Conservation (phyloP, 1,140 invertebrate genomes). For the Drosophila eugracilis region DNA sequence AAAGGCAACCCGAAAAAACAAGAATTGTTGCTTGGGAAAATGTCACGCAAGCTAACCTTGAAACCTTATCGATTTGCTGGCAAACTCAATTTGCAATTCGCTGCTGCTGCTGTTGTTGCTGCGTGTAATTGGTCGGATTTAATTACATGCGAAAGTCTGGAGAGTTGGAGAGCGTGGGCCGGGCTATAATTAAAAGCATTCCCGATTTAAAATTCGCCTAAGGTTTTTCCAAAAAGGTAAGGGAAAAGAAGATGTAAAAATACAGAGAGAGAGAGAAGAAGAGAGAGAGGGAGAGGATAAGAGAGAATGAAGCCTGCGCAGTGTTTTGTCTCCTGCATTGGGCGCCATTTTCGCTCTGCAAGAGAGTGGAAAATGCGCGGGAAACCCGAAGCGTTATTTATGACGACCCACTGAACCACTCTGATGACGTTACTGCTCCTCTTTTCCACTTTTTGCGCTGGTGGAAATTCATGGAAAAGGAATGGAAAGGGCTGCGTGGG, state of each 20-base stretch:
- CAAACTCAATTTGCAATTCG: slow-evolving; percentile 37
- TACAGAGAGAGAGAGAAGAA: not conserved
- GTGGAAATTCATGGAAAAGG: not conserved
- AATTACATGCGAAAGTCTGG: slow-evolving; percentile 43
- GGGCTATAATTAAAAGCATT: slow-evolving; percentile 41
- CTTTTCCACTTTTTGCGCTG: slow-evolving; percentile 4
- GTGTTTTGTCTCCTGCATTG: not conserved
- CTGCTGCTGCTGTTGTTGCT: slow-evolving; percentile 31
- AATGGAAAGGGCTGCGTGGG: slow-evolving; percentile 35
- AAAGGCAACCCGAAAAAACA: not conserved
- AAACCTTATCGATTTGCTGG: slow-evolving; percentile 64
- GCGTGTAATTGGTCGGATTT: slow-evolving; percentile 58
- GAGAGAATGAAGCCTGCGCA: slow-evolving; percentile 49
- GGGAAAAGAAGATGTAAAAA: not conserved
- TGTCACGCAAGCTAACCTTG: slow-evolving; percentile 62
- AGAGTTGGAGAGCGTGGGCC: not conserved
- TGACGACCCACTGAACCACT: slow-evolving; percentile 81
- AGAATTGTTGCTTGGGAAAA: slow-evolving; percentile 32
- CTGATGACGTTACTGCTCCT: slow-evolving; percentile 50
- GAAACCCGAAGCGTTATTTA: slow-evolving; percentile 70
- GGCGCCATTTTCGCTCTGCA: slow-evolving; percentile 9
- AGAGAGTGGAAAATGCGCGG: slow-evolving; percentile 73
- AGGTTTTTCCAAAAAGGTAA: not conserved
- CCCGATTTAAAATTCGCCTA: slow-evolving; percentile 41
- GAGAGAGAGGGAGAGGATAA: not conserved